Conservation (phyloP, 1,140 invertebrate species). For the Thalassaphorura encarpata region DNA sequence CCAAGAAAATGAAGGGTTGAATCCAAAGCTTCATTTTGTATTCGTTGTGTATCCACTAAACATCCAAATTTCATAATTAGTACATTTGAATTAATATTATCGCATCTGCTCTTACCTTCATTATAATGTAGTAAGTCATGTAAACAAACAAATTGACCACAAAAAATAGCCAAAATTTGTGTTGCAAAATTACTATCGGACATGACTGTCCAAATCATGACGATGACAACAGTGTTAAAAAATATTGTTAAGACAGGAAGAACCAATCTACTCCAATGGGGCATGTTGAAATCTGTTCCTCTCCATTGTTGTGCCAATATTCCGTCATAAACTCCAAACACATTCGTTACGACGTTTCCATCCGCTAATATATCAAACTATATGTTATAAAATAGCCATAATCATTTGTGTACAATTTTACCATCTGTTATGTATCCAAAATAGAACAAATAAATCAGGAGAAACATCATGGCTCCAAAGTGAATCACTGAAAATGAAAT, state of each 20-base stretch:
- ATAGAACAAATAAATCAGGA: constrained; percentile 20
- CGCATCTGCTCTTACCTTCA: constrained; percentile 20
- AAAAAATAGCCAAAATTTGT: constrained; percentile 27
- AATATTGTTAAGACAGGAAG: constrained; percentile 8
- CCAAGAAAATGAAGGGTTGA: constrained; percentile 19
- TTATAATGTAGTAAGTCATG: constrained; percentile 17
- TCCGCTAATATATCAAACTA: constrained; percentile 7
- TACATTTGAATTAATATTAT: not conserved
- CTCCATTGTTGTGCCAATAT: too few species aligned
- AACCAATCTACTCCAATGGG: not conserved
- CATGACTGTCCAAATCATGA: constrained; percentile 24
- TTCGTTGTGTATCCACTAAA: constrained; percentile 23
- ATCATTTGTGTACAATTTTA: not conserved
- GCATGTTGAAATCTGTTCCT: too few species aligned
- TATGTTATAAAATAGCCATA: constrained; percentile 1
- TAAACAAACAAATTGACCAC: constrained; percentile 23
- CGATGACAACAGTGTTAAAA: constrained; percentile 14
- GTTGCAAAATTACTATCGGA: constrained; percentile 26
- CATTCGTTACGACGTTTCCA: constrained; percentile 13
- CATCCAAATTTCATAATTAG: not conserved
- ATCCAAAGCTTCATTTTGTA: constrained; percentile 15
- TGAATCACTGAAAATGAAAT: constrained; percentile 22
- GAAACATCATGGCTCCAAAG: constrained; percentile 6
- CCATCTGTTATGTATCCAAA: constrained; percentile 19
- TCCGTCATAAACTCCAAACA: constrained; percentile 14